Evolutionary conservation across 1,140 invertebrate species (phyloP).

Genomic region (Hyphantria cunea): DNA sequence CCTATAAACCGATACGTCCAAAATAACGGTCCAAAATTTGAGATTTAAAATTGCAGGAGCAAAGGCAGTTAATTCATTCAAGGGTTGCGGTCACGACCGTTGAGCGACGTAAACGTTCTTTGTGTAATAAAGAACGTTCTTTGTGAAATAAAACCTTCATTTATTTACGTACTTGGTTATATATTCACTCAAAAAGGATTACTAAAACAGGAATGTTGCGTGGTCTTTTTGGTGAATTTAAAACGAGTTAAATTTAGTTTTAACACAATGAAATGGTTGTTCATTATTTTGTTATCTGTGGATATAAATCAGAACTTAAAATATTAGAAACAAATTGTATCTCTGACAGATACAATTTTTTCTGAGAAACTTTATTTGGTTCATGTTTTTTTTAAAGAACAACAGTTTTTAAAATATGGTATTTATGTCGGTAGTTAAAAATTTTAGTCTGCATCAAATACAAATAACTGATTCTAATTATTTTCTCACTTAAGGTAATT

Average conservation of each 20-base stretch:
- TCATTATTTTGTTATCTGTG: too few relatives aligned
- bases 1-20: slow-evolving; percentile 5
- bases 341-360: too few relatives aligned
- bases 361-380: too few relatives aligned
- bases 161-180: slow-evolving; percentile 7
- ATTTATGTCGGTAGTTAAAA: too few relatives aligned
- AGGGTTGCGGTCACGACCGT: slow-evolving; percentile 15
- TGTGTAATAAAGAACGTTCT: slow-evolving; percentile 3
- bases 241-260: not conserved
- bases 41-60: slow-evolving; percentile 19
- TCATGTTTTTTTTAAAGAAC: too few relatives aligned
- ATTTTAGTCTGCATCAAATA: too few relatives aligned
- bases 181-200: slow-evolving; percentile 6
- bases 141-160: not conserved
- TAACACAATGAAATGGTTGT: not conserved
- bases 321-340: too few relatives aligned
- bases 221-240: slow-evolving; percentile 7
- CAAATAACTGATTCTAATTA: too few relatives aligned
- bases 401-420: too few relatives aligned
- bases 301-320: too few relatives aligned
- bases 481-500: too few relatives aligned
- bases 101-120: slow-evolving; percentile 24
- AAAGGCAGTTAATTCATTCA: slow-evolving; percentile 24
- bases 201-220: slow-evolving; percentile 1
- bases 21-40: slow-evolving; percentile 2